phyloP scores from a whole-genome alignment of 2,888 invertebrate genomes.

The Polia nebulosa region DNA sequence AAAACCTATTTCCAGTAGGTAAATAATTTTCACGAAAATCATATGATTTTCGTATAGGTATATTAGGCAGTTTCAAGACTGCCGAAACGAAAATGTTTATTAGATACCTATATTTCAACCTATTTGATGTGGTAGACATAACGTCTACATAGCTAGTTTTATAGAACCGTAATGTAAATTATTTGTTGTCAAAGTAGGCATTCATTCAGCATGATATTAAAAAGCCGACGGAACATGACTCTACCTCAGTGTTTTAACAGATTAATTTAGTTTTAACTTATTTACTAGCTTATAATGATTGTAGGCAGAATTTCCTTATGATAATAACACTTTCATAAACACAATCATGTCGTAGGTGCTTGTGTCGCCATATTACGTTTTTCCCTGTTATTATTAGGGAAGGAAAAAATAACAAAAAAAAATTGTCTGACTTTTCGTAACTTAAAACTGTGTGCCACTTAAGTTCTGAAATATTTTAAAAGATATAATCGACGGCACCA shows the following conservation, averaged over 20 bases:
- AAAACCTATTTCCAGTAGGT: too few species aligned
- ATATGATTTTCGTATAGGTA: too few species aligned
- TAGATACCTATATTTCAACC: too few species aligned
- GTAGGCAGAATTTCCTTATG: too few species aligned
- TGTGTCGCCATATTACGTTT: neutral
- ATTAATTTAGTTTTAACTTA: neutral
- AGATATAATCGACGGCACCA: neutral
- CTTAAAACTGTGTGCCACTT: neutral
- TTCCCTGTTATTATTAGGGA: neutral
- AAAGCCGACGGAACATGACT: conserved; percentile 11
- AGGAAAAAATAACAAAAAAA: neutral
- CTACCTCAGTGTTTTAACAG: neutral
- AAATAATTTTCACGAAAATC: too few species aligned
- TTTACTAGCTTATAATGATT: neutral
- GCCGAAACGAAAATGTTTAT: neutral
- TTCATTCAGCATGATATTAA: neutral
- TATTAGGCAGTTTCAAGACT: neutral
- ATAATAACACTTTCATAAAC: neutral
- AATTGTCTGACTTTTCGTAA: neutral
- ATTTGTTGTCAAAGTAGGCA: neutral
- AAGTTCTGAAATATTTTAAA: neutral
- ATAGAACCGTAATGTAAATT: neutral
- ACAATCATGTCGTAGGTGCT: neutral
- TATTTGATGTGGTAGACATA: too few species aligned
- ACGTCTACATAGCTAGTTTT: neutral